Conservation (phyloP, 2,113 vertebrate species). For the Saguinus imperator region DNA sequence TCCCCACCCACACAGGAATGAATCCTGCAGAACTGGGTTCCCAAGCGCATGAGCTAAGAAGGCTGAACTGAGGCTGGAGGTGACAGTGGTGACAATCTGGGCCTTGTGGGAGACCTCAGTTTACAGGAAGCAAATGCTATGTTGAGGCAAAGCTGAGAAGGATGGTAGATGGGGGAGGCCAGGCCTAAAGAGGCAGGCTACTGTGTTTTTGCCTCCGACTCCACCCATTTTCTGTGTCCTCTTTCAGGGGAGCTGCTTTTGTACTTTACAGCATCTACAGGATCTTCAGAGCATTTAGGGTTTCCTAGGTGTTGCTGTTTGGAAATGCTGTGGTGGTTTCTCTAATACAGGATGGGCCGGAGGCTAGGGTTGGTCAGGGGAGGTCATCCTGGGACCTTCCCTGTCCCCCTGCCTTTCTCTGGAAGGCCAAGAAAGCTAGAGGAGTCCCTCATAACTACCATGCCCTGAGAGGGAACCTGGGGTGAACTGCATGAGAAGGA, state of each 20-base stretch:
- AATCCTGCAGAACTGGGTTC: constrained; percentile 58
- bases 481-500: neutral
- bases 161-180: neutral
- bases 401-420: neutral
- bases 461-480: neutral
- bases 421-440: neutral
- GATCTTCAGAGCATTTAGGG: neutral
- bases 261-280: accelerated
- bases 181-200: neutral
- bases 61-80: neutral
- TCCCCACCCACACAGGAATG: constrained; percentile 19
- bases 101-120: neutral
- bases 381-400: neutral
- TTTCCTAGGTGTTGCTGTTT: neutral
- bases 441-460: neutral
- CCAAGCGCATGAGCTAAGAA: neutral
- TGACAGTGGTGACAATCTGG: neutral
- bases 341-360: neutral
- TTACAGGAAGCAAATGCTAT: neutral
- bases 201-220: neutral
- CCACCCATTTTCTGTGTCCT: neutral
- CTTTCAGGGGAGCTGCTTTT: neutral
- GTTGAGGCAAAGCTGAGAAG: neutral
- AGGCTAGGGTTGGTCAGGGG: neutral
- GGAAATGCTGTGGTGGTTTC: neutral